phyloP scores from a whole-genome alignment of 2,113 vertebrate genomes.

The Halichoeres trimaculatus region DNA sequence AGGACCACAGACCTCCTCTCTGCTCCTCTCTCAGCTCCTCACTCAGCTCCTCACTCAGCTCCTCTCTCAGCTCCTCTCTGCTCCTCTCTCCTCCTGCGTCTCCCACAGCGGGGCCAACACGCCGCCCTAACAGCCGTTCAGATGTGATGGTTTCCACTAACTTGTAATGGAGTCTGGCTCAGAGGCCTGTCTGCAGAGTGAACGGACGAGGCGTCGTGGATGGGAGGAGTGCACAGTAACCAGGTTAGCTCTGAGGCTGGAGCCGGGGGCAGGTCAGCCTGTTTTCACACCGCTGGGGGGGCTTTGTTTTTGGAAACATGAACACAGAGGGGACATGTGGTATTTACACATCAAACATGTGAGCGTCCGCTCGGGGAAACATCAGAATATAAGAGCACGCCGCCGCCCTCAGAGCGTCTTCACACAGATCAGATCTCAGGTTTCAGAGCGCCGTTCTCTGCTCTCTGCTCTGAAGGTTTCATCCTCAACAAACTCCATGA shows the following conservation, averaged over 20 bases:
- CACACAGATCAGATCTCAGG: background rate
- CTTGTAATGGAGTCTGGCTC: constrained; percentile 64
- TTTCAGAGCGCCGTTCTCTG: background rate
- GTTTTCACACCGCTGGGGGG: constrained; percentile 9
- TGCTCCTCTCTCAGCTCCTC: constrained; percentile 17
- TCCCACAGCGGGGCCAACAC: constrained; percentile 30
- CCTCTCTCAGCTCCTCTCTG: background rate
- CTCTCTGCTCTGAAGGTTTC: background rate
- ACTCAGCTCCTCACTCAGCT: constrained; percentile 45
- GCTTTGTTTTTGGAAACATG: constrained; percentile 13
- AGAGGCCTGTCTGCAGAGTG: constrained; percentile 66
- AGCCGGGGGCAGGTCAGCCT: constrained; percentile 43
- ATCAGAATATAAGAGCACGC: background rate
- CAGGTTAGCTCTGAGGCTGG: constrained; percentile 49
- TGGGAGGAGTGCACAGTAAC: constrained; percentile 62
- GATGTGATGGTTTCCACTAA: constrained; percentile 72
- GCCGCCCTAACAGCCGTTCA: constrained; percentile 49
- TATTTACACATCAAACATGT: constrained; percentile 28
- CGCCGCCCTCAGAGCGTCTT: background rate
- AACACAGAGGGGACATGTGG: constrained; percentile 15
- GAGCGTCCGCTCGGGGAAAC: background rate
- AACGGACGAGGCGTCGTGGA: constrained; percentile 67
- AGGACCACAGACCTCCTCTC: constrained; percentile 11
- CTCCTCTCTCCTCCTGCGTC: too few species aligned
- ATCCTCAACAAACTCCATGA: background rate